A percentile compares a stretch with the other conserved stretches of the same genome.
Conservation (phyloP, 2,113 vertebrate genomes). For the Scartelaos histophorus region DNA sequence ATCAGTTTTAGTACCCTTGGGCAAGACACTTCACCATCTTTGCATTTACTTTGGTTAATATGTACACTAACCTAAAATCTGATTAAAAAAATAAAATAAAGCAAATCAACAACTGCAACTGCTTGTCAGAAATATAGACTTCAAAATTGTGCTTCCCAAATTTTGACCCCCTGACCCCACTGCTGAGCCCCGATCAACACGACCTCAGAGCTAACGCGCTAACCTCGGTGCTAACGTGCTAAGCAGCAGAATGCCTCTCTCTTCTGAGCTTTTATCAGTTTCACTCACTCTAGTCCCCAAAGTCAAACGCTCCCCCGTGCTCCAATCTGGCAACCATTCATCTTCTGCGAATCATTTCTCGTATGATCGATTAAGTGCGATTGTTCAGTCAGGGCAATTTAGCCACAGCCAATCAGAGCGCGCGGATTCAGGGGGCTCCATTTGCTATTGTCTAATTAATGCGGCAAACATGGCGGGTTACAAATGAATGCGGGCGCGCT, state of each 20-base stretch:
- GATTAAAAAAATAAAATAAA: too few relatives aligned
- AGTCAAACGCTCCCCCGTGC: not conserved
- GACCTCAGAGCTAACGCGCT: not conserved
- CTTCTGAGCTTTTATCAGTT: not conserved
- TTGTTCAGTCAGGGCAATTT: slow-evolving; percentile 1
- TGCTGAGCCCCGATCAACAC: too few relatives aligned
- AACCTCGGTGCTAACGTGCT: not conserved
- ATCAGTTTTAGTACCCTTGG: too few relatives aligned
- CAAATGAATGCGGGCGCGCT: not conserved
- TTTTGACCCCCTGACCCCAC: too few relatives aligned
- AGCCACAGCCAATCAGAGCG: not conserved
- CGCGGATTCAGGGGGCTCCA: not conserved
- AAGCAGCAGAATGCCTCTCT: not conserved
- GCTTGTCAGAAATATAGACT: too few relatives aligned
- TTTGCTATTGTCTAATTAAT: slow-evolving; percentile 10
- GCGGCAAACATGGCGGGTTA: not conserved
- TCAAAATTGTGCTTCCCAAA: too few relatives aligned
- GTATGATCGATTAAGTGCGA: slow-evolving; percentile 3
- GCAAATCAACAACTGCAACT: too few relatives aligned
- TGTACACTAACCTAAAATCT: too few relatives aligned
- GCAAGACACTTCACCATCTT: too few relatives aligned
- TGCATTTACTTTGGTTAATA: too few relatives aligned
- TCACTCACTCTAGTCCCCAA: not conserved
- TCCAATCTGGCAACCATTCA: not conserved
- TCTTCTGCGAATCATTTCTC: slow-evolving; percentile 8